phyloP scores from a whole-genome alignment of 2,888 invertebrate genomes.

The Lasius platythorax region DNA sequence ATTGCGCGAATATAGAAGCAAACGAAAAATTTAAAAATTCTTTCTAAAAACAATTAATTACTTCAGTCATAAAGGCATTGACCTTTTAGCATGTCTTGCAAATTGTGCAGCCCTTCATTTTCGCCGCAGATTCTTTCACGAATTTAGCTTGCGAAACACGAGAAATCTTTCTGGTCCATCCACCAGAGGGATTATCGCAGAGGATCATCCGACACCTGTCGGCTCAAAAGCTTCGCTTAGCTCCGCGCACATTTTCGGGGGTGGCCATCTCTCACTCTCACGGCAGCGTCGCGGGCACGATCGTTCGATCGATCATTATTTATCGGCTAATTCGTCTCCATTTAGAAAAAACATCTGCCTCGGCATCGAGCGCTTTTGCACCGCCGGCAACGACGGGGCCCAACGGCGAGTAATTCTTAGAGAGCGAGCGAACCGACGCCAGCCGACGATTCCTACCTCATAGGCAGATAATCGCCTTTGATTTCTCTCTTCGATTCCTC shows the following conservation, averaged over 20 bases:
- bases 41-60: neutral
- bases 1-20: neutral
- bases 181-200: constrained; percentile 19
- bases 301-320: constrained; percentile 79
- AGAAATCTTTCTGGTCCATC: constrained; percentile 5
- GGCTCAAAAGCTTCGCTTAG: constrained; percentile 19
- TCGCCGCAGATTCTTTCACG: neutral
- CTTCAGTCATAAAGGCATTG: neutral
- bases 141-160: constrained; percentile 26
- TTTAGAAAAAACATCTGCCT: constrained; percentile 83
- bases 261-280: constrained; percentile 24
- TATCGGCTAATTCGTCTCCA: constrained; percentile 83
- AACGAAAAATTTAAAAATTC: neutral
- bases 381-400: constrained; percentile 77
- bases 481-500: constrained; percentile 85
- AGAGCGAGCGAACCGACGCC: constrained; percentile 73
- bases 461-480: constrained; percentile 86
- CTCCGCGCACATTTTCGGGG: constrained; percentile 33
- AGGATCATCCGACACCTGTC: constrained; percentile 59
- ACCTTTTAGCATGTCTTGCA: neutral
- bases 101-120: neutral
- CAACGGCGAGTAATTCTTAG: constrained; percentile 78
- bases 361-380: constrained; percentile 68
- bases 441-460: constrained; percentile 84
- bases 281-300: constrained; percentile 66